Evolutionary conservation across 2,888 invertebrate genomes (phyloP).

Genomic region (Agrotis puta): DNA sequence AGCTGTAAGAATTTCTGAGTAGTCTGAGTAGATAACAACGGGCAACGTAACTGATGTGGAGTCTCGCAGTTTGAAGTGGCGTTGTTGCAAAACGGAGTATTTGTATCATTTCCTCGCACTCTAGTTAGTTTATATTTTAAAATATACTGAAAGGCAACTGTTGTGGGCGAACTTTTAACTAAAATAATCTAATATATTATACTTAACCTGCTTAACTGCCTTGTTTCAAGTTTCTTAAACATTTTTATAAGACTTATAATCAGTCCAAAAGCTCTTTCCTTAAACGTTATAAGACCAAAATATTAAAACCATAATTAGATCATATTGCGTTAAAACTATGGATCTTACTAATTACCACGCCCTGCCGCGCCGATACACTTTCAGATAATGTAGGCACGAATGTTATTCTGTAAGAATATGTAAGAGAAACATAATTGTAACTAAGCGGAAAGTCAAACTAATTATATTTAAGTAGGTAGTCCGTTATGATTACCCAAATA

Average conservation of each 20-base stretch:
- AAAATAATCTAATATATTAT: neutral
- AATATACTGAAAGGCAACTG: slow-evolving; percentile 50
- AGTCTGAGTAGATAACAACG: slow-evolving; percentile 37
- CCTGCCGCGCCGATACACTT: neutral
- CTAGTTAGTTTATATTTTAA: slow-evolving; percentile 52
- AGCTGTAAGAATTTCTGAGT: slow-evolving; percentile 53
- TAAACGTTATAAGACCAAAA: neutral
- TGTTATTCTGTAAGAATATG: neutral
- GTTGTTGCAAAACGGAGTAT: slow-evolving; percentile 48
- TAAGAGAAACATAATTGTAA: slow-evolving; percentile 5
- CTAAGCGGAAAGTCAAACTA: slow-evolving; percentile 12
- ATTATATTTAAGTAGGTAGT: slow-evolving; percentile 2
- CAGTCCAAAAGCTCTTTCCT: neutral
- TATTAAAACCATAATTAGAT: neutral
- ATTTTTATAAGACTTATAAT: neutral
- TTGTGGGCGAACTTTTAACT: slow-evolving; percentile 20
- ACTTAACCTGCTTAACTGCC: neutral
- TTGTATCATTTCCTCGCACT: slow-evolving; percentile 56
- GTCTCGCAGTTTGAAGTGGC: slow-evolving; percentile 21
- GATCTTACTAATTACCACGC: neutral
- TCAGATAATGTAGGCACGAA: neutral
- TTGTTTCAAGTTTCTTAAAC: neutral
- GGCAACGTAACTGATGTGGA: slow-evolving; percentile 32
- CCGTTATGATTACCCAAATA: slow-evolving; percentile 6
- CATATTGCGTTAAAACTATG: neutral